Base-by-base conservation (phyloP, 2,888 invertebrate species). In the Uropetala carovei region DNA sequence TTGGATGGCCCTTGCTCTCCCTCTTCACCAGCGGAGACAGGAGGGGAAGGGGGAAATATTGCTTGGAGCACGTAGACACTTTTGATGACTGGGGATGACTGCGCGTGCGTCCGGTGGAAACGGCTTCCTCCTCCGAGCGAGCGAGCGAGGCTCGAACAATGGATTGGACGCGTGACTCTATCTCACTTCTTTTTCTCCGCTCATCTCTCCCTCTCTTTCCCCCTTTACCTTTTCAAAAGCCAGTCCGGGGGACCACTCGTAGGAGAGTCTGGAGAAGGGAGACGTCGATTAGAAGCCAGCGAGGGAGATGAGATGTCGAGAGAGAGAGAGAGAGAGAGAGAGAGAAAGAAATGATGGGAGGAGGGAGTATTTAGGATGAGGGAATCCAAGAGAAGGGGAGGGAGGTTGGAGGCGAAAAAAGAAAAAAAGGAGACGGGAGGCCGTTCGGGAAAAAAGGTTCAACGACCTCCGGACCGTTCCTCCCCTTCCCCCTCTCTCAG, bases 21-120 rank as follows among this genome's bases (percentile, higher is more conserved):
- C n/a, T 27, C 59, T 18, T 27, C 30, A 4, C 86, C n/a, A 11
- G 18, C 43, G 43, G 89, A 18, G 86, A 16, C 22, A 60, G 0
- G 18, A 30, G 86, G 14, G 85, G 22, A 22, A 58, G 86, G 30
- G 86, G 59, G 75, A 13, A 75, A 75, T 64, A 43, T 89, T 60
- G 60, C 64, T 86, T 0, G 86, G 89, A 60, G 64, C 89, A 89
- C 89, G 89, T 89, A 89, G 89, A 64, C 89, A 43, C 89, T 89
- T 89, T 64, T 89, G 89, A 64, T 64, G 89, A 86, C 86, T 86
- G 86, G 60, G 86, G 60, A 85, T 22, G 85, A 18, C 22, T 8
- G 64, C 64, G 68, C 68, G 68, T 68, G 89, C 30, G 86, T 86
- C 86, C 85, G n/a, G 22, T 11, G 60, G 60, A 18, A 57, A 30